Evolutionary conservation across 1,140 invertebrate species (phyloP), one percentile per base, ranked within the genome.

Genomic region (Camponotus floridanus): DNA sequence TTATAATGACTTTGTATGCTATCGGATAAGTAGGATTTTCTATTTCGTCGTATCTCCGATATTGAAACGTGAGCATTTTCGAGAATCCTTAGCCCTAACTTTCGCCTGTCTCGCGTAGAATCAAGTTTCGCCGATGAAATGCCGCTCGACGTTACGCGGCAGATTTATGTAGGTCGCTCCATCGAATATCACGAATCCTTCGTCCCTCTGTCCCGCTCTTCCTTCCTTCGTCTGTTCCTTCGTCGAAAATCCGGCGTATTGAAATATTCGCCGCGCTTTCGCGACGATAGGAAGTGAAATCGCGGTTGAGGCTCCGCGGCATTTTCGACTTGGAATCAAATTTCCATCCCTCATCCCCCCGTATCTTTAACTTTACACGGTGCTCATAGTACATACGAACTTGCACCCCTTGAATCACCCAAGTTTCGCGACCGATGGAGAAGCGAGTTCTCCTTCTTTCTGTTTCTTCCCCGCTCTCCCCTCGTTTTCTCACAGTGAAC

Each of bases 261-360:
- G 84, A 85, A 87, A 76, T 73, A 85, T 70, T 70, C 71, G 83
- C 57, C 86, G 86, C 64, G 74, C 67, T 13, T 61, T 67, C 42
- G 61, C 42, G 76, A 39, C 64, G 78, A 79, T 68, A 76, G 78
- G 51, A 68, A 85, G 78, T 48, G 79, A 57, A 61, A 83, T 73
- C 79, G 79, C 39, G 79, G 36, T 67, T 39, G 64, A 70, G 55
- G 76, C 81, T 73, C 57, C 76, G 76, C 80, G 84, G 86, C 65
- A 88, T 61, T 83, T 83, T 51, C 80, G 80, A 78, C 61, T 78
- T 85, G 73, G 61, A 85, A 78, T 85, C 81, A 85, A 85, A 83
- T 83, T 83, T 83, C 79, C 45, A 31, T 26, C n/a, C 4, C 42
- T 18, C 42, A 45, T 11, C 11, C 42, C n/a, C 18, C 39, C 11